Percentiles rank a stretch among this genome's conserved stretches.
Evolutionary conservation across 2,113 vertebrate species (phyloP).

Genomic region (Lasiurus borealis): DNA sequence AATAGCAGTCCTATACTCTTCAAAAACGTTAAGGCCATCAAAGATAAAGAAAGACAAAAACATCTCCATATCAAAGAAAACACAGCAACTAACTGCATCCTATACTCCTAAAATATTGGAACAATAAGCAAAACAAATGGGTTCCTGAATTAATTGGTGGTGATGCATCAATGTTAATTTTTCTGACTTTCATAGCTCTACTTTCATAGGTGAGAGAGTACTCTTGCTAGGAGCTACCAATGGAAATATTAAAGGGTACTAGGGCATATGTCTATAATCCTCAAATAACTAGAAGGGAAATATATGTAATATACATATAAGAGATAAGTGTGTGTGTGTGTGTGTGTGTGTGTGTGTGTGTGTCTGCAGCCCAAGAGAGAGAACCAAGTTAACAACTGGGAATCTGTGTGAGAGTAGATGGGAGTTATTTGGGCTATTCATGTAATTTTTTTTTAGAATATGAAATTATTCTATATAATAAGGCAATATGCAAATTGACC

Average conservation of each 20-base stretch:
- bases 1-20: neutral
- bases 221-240: neutral
- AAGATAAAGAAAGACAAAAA: neutral
- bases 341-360: too few relatives aligned
- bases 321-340: neutral
- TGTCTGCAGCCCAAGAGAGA: neutral
- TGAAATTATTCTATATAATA: neutral
- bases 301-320: neutral
- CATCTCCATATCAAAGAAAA: neutral
- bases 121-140: neutral
- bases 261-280: neutral
- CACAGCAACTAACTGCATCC: neutral
- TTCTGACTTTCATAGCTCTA: neutral
- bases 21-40: neutral
- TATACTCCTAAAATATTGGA: neutral
- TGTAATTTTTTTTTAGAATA: slow-evolving; percentile 29
- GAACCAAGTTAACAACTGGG: neutral
- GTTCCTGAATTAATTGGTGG: neutral
- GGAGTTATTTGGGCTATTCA: neutral
- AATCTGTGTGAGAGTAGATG: neutral
- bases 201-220: neutral
- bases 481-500: too few relatives aligned
- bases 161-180: neutral
- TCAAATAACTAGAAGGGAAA: neutral
- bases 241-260: neutral